Base-by-base conservation (phyloP, 2,888 invertebrate genomes). In the Dynastes grantii region DNA sequence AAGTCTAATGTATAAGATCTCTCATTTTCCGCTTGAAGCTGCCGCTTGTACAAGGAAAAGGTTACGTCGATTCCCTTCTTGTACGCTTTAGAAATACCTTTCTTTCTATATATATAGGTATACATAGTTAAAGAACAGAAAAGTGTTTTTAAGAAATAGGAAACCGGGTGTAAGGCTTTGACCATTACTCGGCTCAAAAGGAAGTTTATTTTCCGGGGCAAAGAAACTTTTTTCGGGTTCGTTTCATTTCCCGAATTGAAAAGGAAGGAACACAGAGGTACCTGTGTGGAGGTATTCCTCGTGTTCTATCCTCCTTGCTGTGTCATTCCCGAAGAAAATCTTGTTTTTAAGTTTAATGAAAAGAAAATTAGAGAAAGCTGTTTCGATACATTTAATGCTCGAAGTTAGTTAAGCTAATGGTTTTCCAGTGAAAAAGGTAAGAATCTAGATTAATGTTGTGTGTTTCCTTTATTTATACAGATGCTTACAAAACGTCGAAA, bases 61-160 rank as follows among this genome's bases (percentile, higher is more conserved):
- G 73, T 75, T 61, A 75, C 73, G 61, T 75, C 73, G 55, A 49
- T 75, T 75, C 73, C 32, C 11, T 11, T 27, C 55, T 22, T 61
- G 73, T 75, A 61, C 49, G 45, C 73, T 61, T 61, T 27, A 27
- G 61, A 75, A 63, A 68, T 68, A 68, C 68, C 68, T 68, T 68
- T 32, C 55, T 55, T 13, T 55, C 22, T 22, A 55, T 22, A n/a
- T 40, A 65, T 40, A 32, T 40, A 37, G 37, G 32, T 71, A 37
- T n/a, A 71, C 32, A 61, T 63, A 63, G 40, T 61, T 63, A 63
- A 63, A 55, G 63, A 73, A 75, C 45, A 75, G 61, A 63, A 75
- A 75, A 45, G 73, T 63, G 58, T 75, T 45, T 75, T 75, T 45
- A 61, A 75, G 73, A 75, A 75, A 75, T 75, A 75, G 73, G 61